Conservation (phyloP, 2,888 invertebrate genomes). For the Pardosa pseudoannulata region DNA sequence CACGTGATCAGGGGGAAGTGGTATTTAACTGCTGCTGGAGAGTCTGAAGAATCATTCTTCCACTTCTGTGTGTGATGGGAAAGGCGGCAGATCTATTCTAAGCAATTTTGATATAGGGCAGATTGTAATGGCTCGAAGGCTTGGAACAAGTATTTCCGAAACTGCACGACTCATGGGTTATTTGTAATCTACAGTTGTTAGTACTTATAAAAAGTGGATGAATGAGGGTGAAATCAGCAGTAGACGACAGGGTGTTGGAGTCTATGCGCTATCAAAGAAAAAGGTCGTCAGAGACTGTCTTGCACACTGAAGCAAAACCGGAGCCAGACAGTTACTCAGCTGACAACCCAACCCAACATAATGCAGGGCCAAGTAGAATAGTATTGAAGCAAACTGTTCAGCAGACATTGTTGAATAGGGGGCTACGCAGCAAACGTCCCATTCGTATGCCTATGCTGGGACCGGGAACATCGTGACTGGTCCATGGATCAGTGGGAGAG, state of each 20-base stretch:
- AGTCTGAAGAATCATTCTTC: too few relatives aligned
- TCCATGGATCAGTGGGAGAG: constrained; percentile 16
- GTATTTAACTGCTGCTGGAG: too few relatives aligned
- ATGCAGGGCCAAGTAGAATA: not conserved
- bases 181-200: too few relatives aligned
- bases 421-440: not conserved
- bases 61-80: too few relatives aligned
- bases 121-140: too few relatives aligned
- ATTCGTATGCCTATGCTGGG: constrained; percentile 3
- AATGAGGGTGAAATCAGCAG: not conserved
- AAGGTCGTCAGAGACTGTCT: not conserved
- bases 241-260: not conserved
- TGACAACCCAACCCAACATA: constrained; percentile 18
- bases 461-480: constrained; percentile 18
- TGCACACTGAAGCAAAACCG: not conserved
- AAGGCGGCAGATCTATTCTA: too few relatives aligned
- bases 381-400: constrained; percentile 1
- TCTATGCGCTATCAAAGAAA: not conserved
- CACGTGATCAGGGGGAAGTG: too few relatives aligned
- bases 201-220: too few relatives aligned
- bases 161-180: too few relatives aligned
- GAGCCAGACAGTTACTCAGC: constrained; percentile 1
- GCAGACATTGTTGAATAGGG: constrained; percentile 9
- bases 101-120: too few relatives aligned
- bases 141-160: too few relatives aligned